phyloP scores from a whole-genome alignment of 1,140 invertebrate species.

The Trichogramma pretiosum region DNA sequence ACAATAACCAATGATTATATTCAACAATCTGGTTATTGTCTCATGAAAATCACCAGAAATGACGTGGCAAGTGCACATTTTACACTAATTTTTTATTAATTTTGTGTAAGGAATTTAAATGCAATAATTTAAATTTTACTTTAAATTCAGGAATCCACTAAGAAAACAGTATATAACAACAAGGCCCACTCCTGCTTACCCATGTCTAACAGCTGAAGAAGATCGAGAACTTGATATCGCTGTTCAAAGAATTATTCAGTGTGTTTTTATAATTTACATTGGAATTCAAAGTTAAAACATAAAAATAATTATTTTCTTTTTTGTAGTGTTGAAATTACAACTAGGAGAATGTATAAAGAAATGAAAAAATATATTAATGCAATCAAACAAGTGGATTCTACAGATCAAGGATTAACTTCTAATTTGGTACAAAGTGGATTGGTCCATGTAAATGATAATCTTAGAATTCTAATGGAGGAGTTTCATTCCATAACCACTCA shows the following conservation, averaged over 20 bases:
- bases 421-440: conserved; percentile 36
- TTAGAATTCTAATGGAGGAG: conserved; percentile 37
- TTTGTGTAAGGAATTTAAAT: neutral
- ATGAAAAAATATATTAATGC: conserved; percentile 38
- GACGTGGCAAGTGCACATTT: conserved; percentile 14
- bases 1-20: no score
- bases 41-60: conserved; percentile 1
- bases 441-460: conserved; percentile 35
- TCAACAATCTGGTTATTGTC: no score
- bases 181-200: conserved; percentile 33
- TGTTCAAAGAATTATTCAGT: conserved; percentile 39
- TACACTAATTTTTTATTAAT: neutral
- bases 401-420: conserved; percentile 35
- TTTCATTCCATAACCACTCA: conserved; percentile 41
- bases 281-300: conserved; percentile 5
- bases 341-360: conserved; percentile 39
- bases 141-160: conserved; percentile 28
- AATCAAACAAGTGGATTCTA: conserved; percentile 29
- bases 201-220: conserved; percentile 30
- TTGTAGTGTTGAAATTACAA: conserved; percentile 35
- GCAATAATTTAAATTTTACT: no score
- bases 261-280: conserved; percentile 13
- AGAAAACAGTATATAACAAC: conserved; percentile 32
- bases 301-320: conserved; percentile 11
- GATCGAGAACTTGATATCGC: conserved; percentile 35